Percentiles rank a stretch among this genome's conserved stretches.
Evolutionary conservation across 2,113 vertebrate genomes (phyloP).

Genomic region (Bos taurus): DNA sequence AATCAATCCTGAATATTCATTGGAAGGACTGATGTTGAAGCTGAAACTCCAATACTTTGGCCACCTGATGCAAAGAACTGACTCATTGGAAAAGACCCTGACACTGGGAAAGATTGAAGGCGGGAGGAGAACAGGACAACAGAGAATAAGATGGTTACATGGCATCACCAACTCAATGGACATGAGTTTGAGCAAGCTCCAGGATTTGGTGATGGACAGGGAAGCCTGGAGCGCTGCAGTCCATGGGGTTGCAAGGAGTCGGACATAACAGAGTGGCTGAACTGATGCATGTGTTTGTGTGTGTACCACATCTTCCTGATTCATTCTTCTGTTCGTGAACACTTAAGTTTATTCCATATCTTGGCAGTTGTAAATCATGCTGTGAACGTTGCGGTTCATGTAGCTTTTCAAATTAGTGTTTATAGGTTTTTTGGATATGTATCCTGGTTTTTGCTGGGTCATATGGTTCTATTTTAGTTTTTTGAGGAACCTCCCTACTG

Average conservation of each 20-base stretch:
- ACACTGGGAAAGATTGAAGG: neutral
- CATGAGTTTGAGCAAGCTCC: neutral
- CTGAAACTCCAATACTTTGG: neutral
- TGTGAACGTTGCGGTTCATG: neutral
- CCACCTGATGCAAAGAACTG: neutral
- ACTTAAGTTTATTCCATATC: neutral
- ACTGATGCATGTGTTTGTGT: neutral
- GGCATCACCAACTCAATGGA: neutral
- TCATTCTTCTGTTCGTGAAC: neutral
- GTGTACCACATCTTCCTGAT: neutral
- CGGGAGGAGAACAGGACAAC: neutral
- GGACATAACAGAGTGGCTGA: neutral
- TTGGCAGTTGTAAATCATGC: neutral
- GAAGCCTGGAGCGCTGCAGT: neutral
- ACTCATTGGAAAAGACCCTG: neutral
- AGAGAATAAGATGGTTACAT: neutral
- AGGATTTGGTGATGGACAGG: neutral
- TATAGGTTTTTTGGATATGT: neutral
- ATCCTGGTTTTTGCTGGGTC: neutral
- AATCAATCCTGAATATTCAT: neutral
- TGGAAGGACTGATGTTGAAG: neutral
- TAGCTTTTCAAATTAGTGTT: neutral
- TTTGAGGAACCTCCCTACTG: neutral
- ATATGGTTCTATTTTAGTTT: neutral
- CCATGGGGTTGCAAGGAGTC: neutral